phyloP scores from a whole-genome alignment of 2,797 vertebrate genomes.

The Sternarchorhynchus goeldii region DNA sequence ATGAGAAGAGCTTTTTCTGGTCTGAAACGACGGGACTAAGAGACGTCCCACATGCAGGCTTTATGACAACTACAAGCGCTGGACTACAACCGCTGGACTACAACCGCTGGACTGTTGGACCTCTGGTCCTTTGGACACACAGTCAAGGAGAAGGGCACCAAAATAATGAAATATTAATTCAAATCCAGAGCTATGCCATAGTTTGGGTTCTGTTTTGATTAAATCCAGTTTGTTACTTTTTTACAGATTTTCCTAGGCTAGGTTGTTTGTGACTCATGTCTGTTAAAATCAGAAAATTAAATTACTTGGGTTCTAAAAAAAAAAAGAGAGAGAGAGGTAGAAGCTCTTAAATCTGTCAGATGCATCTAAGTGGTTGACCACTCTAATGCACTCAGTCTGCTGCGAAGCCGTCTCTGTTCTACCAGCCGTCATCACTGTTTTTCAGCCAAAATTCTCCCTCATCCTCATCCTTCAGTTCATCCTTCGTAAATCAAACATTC shows the following conservation, averaged over 20 bases:
- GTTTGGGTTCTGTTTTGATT: not conserved
- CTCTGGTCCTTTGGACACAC: not conserved
- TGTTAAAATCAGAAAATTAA: slow-evolving; percentile 6
- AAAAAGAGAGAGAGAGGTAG: not conserved
- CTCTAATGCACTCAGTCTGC: not conserved
- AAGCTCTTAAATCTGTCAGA: not conserved
- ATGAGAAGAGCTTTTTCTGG: slow-evolving; percentile 21
- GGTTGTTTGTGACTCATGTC: slow-evolving; percentile 12
- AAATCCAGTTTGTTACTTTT: not conserved
- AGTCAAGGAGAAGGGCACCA: not conserved
- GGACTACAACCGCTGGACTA: slow-evolving; percentile 4
- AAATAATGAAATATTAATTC: slow-evolving; percentile 28
- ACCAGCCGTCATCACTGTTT: slow-evolving; percentile 3
- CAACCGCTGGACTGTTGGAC: too few relatives aligned
- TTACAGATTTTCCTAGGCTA: not conserved
- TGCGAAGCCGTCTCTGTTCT: not conserved
- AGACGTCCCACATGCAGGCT: slow-evolving; percentile 18
- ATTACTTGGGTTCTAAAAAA: not conserved
- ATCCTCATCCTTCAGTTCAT: not conserved
- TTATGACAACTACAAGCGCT: slow-evolving; percentile 9
- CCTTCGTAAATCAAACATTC: slow-evolving; percentile 6
- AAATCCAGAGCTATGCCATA: not conserved
- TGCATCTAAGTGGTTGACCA: not conserved
- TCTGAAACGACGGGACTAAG: slow-evolving; percentile 3
- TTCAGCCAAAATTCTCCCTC: not conserved